phyloP scores from a whole-genome alignment of 2,888 invertebrate species.

The Neoscelio sp. region DNA sequence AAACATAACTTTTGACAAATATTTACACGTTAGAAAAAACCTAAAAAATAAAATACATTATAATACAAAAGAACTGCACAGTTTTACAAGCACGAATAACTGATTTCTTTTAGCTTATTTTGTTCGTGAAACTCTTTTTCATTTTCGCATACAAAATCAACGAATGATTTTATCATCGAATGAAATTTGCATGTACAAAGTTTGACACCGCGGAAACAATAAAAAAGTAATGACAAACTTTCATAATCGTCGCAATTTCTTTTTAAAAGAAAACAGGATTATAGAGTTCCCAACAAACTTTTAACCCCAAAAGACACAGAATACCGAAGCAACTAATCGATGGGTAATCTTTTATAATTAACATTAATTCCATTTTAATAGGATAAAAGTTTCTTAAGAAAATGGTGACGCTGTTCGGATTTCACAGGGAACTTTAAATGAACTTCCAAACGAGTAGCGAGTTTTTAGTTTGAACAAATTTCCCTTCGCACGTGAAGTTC shows the following conservation, averaged over 20 bases:
- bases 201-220: not conserved
- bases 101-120: too few relatives aligned
- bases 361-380: slow-evolving; percentile 52
- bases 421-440: slow-evolving; percentile 45
- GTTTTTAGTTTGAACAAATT: slow-evolving; percentile 4
- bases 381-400: slow-evolving; percentile 37
- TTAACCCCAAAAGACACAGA: slow-evolving; percentile 23
- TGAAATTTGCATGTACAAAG: not conserved
- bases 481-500: slow-evolving; percentile 22
- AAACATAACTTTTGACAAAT: slow-evolving; percentile 13
- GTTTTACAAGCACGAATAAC: slow-evolving; percentile 1
- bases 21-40: slow-evolving; percentile 15
- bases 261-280: slow-evolving; percentile 23
- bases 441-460: slow-evolving; percentile 38
- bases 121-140: not conserved
- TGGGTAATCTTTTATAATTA: slow-evolving; percentile 52
- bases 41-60: slow-evolving; percentile 11
- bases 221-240: slow-evolving; percentile 12
- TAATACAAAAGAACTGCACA: slow-evolving; percentile 8
- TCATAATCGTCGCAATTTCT: slow-evolving; percentile 7
- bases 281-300: slow-evolving; percentile 41
- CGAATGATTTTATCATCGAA: not conserved
- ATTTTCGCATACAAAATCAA: not conserved
- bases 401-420: slow-evolving; percentile 18
- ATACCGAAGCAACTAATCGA: slow-evolving; percentile 28